A percentile compares a stretch with the other conserved stretches of the same genome.
Evolutionary conservation across 2,888 invertebrate genomes (phyloP).

Genomic region (Nudaria mundana): DNA sequence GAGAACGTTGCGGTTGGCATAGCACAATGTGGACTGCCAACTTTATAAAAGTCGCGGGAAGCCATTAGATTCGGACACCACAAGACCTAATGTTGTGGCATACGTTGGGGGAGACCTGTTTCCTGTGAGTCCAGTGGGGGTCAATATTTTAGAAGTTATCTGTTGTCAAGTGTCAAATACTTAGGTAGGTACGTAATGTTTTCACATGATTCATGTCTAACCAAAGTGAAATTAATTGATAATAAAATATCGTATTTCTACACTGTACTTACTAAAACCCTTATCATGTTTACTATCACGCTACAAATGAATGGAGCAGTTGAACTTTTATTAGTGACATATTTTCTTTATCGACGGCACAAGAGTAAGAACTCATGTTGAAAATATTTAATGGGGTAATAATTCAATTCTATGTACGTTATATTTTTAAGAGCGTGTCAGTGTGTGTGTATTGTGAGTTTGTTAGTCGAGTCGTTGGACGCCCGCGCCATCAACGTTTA

Average conservation of each 20-base stretch:
- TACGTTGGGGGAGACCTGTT: too few relatives aligned
- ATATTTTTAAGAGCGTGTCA: constrained; percentile 24
- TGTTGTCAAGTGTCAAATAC: not conserved
- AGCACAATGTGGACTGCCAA: too few relatives aligned
- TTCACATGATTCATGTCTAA: not conserved
- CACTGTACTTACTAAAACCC: constrained; percentile 42
- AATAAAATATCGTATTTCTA: constrained; percentile 20
- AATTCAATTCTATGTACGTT: constrained; percentile 33
- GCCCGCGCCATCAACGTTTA: constrained; percentile 64
- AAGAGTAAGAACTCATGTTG: constrained; percentile 36
- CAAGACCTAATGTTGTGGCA: too few relatives aligned
- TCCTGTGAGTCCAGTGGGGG: too few relatives aligned
- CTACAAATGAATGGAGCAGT: constrained; percentile 53
- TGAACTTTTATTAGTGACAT: constrained; percentile 44
- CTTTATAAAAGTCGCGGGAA: too few relatives aligned
- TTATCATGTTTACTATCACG: constrained; percentile 60
- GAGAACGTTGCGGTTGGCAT: too few relatives aligned
- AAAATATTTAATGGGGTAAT: constrained; percentile 36
- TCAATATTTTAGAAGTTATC: too few relatives aligned
- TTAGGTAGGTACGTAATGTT: too few relatives aligned
- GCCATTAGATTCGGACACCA: too few relatives aligned
- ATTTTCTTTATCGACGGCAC: constrained; percentile 37
- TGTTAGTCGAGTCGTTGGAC: constrained; percentile 50
- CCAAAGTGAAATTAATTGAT: constrained; percentile 37
- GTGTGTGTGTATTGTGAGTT: constrained; percentile 39